phyloP scores from a whole-genome alignment of 64 coral and sea anemone species.

The Stichodactyla mertensii region DNA sequence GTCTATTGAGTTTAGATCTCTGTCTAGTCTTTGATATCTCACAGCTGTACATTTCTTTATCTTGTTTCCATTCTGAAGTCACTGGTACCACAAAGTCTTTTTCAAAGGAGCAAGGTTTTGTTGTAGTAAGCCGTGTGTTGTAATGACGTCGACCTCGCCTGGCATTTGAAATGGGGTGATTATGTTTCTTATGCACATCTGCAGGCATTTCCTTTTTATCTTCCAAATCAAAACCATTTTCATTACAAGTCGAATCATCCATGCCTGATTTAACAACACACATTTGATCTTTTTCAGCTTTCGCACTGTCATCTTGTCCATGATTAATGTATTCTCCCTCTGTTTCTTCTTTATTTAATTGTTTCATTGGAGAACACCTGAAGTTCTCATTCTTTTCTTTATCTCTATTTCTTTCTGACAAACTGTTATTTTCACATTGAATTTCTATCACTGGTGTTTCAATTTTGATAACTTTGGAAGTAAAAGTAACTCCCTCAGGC shows the following conservation, averaged over 20 bases:
- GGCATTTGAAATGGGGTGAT: not conserved
- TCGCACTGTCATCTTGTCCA: not conserved
- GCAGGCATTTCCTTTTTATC: not conserved
- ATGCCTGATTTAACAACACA: not conserved
- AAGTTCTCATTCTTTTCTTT: not conserved
- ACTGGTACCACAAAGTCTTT: constrained; percentile 38
- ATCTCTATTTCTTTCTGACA: not conserved
- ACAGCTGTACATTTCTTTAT: constrained; percentile 8
- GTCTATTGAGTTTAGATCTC: constrained; percentile 81
- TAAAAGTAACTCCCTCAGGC: not conserved
- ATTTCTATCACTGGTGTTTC: not conserved
- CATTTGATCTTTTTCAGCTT: not conserved
- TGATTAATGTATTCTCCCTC: not conserved
- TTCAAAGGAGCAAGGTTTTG: constrained; percentile 27
- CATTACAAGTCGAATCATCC: not conserved
- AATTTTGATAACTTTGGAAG: not conserved
- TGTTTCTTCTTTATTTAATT: not conserved
- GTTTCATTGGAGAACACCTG: not conserved
- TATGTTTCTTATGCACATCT: not conserved
- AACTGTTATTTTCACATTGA: not conserved
- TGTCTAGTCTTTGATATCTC: constrained; percentile 47
- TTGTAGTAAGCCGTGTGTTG: constrained; percentile 39
- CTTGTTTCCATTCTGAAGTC: constrained; percentile 33
- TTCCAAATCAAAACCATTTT: constrained; percentile 13
- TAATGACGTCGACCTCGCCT: constrained; percentile 28